phyloP scores from a whole-genome alignment of 2,888 invertebrate genomes.

The Monoplex corrugatus region DNA sequence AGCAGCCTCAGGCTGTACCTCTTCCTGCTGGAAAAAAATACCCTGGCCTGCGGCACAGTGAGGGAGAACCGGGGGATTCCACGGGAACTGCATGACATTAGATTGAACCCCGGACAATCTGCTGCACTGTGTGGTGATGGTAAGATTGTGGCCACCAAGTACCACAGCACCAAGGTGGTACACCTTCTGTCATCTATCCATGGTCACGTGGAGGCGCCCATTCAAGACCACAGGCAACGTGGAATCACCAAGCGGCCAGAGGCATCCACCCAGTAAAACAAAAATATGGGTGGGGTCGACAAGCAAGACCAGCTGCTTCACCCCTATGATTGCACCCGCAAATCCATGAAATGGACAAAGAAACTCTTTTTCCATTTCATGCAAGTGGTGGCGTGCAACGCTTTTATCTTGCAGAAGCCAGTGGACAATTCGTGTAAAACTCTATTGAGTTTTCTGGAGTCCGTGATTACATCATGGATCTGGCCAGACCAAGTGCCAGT shows the following conservation, averaged over 20 bases:
- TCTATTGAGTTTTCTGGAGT: not conserved
- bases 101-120: not conserved
- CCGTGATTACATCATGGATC: not conserved
- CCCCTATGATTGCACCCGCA: constrained; percentile 56
- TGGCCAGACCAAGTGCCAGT: not conserved
- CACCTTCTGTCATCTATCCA: constrained; percentile 54
- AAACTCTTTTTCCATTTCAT: constrained; percentile 57
- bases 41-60: no score
- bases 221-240: constrained; percentile 44
- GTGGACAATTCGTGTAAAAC: not conserved
- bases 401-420: not conserved
- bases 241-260: constrained; percentile 48
- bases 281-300: constrained; percentile 62
- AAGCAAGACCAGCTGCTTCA: constrained; percentile 56
- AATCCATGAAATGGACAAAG: constrained; percentile 59
- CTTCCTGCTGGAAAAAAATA: no score
- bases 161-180: constrained; percentile 40
- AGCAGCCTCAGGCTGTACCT: no score
- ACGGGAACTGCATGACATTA: not conserved
- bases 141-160: constrained; percentile 33
- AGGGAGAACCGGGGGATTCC: constrained; percentile 1
- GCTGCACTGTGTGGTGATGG: constrained; percentile 30
- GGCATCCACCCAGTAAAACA: constrained; percentile 54
- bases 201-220: constrained; percentile 49
- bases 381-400: not conserved